These are phyloP conservation scores for Theocolax elegans DNA, from an alignment of 1,140 invertebrate genomes.

Conservation along the genomic window DNA sequence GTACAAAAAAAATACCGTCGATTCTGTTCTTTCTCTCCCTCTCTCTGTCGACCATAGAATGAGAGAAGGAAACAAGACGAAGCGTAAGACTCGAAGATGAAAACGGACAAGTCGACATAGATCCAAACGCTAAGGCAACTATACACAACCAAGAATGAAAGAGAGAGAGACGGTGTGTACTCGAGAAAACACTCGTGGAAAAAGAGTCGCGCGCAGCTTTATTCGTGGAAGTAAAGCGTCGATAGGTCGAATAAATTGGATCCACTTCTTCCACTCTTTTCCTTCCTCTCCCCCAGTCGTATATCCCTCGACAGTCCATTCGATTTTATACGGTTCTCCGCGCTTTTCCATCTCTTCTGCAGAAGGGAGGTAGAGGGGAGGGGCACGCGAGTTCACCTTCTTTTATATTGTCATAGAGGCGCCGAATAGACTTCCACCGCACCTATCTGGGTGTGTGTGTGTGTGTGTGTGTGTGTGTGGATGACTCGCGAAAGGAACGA, in stretches of 20 bases:
- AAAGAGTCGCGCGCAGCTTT: not conserved
- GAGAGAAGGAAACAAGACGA: not conserved
- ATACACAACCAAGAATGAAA: too few species aligned
- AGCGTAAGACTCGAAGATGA: not conserved
- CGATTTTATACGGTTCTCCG: constrained; percentile 3
- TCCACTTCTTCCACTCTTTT: not conserved
- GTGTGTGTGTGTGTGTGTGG: not conserved
- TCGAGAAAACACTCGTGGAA: not conserved
- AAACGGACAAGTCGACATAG: not conserved
- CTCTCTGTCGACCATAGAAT: not conserved
- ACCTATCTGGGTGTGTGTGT: not conserved
- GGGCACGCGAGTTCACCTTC: not conserved
- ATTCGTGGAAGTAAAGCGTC: constrained; percentile 21
- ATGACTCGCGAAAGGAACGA: not conserved
- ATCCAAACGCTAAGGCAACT: too few species aligned
- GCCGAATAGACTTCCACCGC: not conserved
- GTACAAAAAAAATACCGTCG: constrained; percentile 1
- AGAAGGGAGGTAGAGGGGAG: not conserved
- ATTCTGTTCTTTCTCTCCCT: too few species aligned
- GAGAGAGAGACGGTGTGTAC: too few species aligned
- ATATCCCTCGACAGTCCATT: constrained; percentile 18
- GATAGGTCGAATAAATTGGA: constrained; percentile 41
- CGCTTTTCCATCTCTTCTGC: constrained; percentile 11
- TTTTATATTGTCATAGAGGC: constrained; percentile 14
- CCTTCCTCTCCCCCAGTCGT: not conserved